Evolutionary conservation across 2,113 vertebrate species (phyloP), one percentile per base, ranked within the genome.

Genomic region (Corvus hawaiiensis): DNA sequence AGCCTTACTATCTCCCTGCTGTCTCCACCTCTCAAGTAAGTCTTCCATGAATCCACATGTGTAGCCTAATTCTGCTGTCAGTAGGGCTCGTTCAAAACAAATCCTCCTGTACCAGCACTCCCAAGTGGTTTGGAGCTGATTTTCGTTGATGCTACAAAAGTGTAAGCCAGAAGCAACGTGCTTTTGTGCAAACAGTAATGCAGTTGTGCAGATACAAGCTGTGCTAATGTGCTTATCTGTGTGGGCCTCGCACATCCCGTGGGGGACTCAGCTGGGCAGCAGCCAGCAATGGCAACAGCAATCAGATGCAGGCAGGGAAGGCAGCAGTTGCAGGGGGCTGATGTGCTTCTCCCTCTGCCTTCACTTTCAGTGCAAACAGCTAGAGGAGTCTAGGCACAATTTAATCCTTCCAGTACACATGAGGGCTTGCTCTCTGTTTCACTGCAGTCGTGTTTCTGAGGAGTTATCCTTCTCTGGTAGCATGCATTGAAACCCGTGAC

Each of bases 231-330:
- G 41, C 19, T 64, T 82, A 46, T 86, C 59, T 55, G 64, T 2
- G 3, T 43, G n/a, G 61, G 69, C 71, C 46, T 44, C 0, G 0
- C 9, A 20, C 22, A 33, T 26, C 46, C 63, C 39, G 0, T 6
- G 64, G 35, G 59, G 56, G 13, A 23, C 52, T 46, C 16, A 24
- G n/a, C 69, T 35, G 64, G 52, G 35, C 35, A 63, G 82, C 27
- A n/a, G 80, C 61, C 84, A 51, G 32, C n/a, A 27, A 30, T 5
- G 12, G 35, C 79, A 28, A 21, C 10, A 69, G 37, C 55, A n/a
- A 30, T 16, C 0, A 0, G 11, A 48, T 20, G 28, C 17, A 41
- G 46, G 22, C 51, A 74, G 24, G 5, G 7, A 26, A 26, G 6
- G 3, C 20, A 69, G n/a, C 24, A 41, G 8, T 35, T 61, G 56